Conservation (phyloP, 2,888 invertebrate genomes). For the Drosophila mettleri region DNA sequence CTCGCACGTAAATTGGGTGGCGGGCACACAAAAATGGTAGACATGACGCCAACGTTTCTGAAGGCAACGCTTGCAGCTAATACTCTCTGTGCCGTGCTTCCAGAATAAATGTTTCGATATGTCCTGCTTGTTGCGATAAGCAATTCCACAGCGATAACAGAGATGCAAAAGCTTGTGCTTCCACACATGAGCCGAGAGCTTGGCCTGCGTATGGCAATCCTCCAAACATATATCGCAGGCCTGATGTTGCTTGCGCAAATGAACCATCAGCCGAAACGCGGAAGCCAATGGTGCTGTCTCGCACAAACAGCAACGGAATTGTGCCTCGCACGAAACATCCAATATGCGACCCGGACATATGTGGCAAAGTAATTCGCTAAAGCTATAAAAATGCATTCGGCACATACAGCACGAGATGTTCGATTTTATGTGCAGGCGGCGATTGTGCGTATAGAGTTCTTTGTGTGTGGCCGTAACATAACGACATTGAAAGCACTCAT, state of each 20-base stretch:
- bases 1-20: constrained; percentile 91
- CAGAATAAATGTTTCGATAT: constrained; percentile 95
- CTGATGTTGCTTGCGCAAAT: constrained; percentile 92
- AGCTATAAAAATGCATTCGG: constrained; percentile 93
- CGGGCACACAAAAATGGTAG: constrained; percentile 95
- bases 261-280: constrained; percentile 94
- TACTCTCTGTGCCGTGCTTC: constrained; percentile 96
- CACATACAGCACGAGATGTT: constrained; percentile 94
- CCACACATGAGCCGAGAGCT: constrained; percentile 94
- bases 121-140: constrained; percentile 94
- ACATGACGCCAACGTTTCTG: constrained; percentile 97
- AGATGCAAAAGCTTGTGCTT: constrained; percentile 95
- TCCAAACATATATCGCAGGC: constrained; percentile 95
- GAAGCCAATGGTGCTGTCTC: constrained; percentile 91
- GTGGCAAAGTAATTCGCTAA: constrained; percentile 94
- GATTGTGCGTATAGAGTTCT: constrained; percentile 93
- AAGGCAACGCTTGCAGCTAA: constrained; percentile 92
- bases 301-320: constrained; percentile 93
- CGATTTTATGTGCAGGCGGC: constrained; percentile 94
- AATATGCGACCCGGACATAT: constrained; percentile 91
- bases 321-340: constrained; percentile 86
- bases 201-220: constrained; percentile 90
- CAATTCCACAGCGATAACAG: constrained; percentile 94
- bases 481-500: constrained; percentile 95
- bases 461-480: constrained; percentile 92